Conservation (phyloP, 1,140 invertebrate species). For the Oreohelix idahoensis region DNA sequence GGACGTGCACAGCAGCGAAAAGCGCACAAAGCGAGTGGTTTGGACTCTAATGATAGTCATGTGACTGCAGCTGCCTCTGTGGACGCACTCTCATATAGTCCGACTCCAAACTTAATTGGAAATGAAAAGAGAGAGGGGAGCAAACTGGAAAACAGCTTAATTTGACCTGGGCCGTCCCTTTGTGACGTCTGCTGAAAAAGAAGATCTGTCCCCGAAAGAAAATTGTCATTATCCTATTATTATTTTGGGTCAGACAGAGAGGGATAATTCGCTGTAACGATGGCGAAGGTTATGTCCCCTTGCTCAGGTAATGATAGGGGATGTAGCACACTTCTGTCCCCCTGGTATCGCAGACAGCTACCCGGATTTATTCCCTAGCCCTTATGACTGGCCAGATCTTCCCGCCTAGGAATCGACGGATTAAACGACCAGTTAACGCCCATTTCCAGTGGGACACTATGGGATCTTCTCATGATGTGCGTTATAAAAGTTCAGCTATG, state of each 20-base stretch:
- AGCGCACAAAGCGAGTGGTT: conserved; percentile 14
- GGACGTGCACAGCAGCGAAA: conserved; percentile 11
- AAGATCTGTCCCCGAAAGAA: not conserved
- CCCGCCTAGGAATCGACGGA: not conserved
- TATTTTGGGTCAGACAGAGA: not conserved
- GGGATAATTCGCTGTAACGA: conserved; percentile 39
- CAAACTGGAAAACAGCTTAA: conserved; percentile 36
- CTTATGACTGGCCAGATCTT: conserved; percentile 11
- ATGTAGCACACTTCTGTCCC: conserved; percentile 5
- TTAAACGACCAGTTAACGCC: conserved; percentile 9
- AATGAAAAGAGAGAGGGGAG: conserved; percentile 19
- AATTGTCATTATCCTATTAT: conserved; percentile 30
- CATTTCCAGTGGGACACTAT: not conserved
- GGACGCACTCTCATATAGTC: not conserved
- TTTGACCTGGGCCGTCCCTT: conserved; percentile 18
- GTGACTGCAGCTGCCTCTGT: conserved; percentile 2
- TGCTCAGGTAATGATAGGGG: conserved; percentile 35
- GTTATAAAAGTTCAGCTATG: not conserved
- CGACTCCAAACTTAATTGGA: conserved; percentile 22
- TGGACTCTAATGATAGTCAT: conserved; percentile 1
- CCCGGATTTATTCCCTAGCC: conserved; percentile 28
- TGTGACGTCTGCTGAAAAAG: conserved; percentile 19
- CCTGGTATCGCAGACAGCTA: not conserved
- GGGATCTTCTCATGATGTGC: not conserved
- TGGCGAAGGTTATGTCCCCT: conserved; percentile 16